Evolutionary conservation across 1,140 invertebrate species (phyloP), one percentile per base, ranked within the genome.

Genomic region (Scaptodrosophila lebanonensis): DNA sequence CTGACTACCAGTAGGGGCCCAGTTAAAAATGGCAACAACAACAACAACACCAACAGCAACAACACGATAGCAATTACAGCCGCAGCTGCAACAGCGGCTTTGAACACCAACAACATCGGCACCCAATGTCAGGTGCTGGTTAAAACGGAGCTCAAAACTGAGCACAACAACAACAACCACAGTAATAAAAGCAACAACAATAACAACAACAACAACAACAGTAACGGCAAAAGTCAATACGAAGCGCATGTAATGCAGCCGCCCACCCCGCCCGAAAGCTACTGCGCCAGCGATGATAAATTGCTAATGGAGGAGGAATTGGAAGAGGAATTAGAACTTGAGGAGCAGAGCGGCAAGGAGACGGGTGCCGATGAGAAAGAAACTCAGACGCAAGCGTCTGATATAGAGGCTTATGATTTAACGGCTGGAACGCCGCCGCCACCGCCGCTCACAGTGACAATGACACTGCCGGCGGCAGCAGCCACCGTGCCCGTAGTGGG

Each of bases 211-310:
- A 59, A 5, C 18, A 51, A 48, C 8, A 51, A 61, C 13, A 12
- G 63, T 48, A 45, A 83, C 54, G 49, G 50, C 18, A 84, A 77
- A 49, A 85, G 79, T 49, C 85, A 86, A 36, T 85, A 85, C 17
- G 85, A 86, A 42, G 85, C 82, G 8, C 76, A 84, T 39, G 83
- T 85, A 1, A 64, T 86, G 59, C 75, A 75, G 36, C 85, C 85
- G 27, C 72, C 83, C 7, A 84, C 85, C 12, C 83, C 84, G 44
- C 83, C 82, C 11, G 75, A 83, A 15, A 84, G 73, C 32, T 87
- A 83, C 49, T 73, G 77, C 30, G 70, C 84, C 52, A 84, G 69
- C 62, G 73, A 85, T 2, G 75, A 82, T 16, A 75, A 83, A 35
- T 22, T 72, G 44, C 59, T 71, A 17, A 61, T 66, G 16, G 76